Base-by-base conservation (phyloP, 2,888 invertebrate genomes). In the Chymomyza caudatula region DNA sequence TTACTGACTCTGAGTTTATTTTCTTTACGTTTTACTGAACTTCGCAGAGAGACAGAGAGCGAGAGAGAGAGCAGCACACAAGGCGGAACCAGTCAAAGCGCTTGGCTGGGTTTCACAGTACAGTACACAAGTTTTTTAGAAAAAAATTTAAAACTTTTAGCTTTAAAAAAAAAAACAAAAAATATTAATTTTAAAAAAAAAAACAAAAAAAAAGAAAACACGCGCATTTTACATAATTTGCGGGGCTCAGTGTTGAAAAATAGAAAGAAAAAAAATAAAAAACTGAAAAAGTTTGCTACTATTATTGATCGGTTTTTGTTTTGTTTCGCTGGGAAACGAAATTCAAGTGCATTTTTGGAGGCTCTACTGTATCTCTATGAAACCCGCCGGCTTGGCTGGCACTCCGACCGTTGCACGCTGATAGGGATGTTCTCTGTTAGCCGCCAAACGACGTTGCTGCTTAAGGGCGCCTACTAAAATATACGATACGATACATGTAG, bases 401-500 rank as follows among this genome's bases (percentile, higher is more conserved):
- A 95, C 95, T 92, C 95, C 95, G 93, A 88, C 88, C 79, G 87
- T 79, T 76, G 96, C 96, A 94, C 97, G 96, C 94, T 97, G 97
- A 94, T 98, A 98, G 92, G 98, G 98, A 94, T 98, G 97, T 93
- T 97, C 97, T 94, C 98, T 89, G 87, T 88, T 89, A 92, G 94
- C 92, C 94, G 94, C 92, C 95, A 94, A 93, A 95, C 95, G 95
- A 96, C 95, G 96, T 93, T 93, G 93, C 93, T 92, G 92, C 92
- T 90, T 91, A 86, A 91, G 83, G 87, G 90, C 90, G 86, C 90
- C 91, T 90, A 91, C 88, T 91, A 90, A 79, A 88, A 88, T 88
- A 87, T 81, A 85, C 78, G 86, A 83, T 85, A 84, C 82, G 79
- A 86, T 86, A 78, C 78, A 85, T 81, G 56, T 67, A 74, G 69